phyloP scores from a whole-genome alignment of 2,888 invertebrate species.

The Ferrisia virgata region DNA sequence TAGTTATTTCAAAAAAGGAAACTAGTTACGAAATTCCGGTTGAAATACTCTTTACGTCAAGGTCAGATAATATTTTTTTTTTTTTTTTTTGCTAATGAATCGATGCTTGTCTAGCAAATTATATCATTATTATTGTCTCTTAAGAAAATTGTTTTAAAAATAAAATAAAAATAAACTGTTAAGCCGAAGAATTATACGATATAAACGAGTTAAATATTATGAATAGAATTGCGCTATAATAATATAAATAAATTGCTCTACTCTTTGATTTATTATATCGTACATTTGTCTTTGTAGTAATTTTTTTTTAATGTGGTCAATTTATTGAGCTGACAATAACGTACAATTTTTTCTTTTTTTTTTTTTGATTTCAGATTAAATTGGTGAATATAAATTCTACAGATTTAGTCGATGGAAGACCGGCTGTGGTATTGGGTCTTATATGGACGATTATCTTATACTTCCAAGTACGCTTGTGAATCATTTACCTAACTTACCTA shows the following conservation, averaged over 20 bases:
- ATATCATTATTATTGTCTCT: neutral
- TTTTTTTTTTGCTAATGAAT: constrained; percentile 21
- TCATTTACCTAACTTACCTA: neutral
- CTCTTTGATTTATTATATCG: neutral
- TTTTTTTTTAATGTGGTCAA: neutral
- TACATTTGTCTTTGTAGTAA: neutral
- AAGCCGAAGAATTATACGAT: neutral
- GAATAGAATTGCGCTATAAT: neutral
- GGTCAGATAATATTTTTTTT: neutral
- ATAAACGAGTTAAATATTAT: neutral
- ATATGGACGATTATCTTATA: constrained; percentile 98
- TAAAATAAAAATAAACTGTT: neutral
- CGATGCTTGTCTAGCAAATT: neutral
- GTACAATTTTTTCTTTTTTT: constrained; percentile 44
- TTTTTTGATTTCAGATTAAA: constrained; percentile 67
- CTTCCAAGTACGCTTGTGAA: constrained; percentile 77
- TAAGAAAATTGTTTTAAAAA: neutral
- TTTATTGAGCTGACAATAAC: neutral
- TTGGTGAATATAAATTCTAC: constrained; percentile 96
- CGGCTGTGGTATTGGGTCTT: constrained; percentile 91
- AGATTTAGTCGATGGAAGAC: constrained; percentile 94
- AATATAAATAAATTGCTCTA: neutral
- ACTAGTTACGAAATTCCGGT: neutral
- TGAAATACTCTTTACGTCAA: constrained; percentile 2
- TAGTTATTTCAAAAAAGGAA: constrained; percentile 3